Conservation (phyloP, 2,888 invertebrate species). For the Clanis bilineata region DNA sequence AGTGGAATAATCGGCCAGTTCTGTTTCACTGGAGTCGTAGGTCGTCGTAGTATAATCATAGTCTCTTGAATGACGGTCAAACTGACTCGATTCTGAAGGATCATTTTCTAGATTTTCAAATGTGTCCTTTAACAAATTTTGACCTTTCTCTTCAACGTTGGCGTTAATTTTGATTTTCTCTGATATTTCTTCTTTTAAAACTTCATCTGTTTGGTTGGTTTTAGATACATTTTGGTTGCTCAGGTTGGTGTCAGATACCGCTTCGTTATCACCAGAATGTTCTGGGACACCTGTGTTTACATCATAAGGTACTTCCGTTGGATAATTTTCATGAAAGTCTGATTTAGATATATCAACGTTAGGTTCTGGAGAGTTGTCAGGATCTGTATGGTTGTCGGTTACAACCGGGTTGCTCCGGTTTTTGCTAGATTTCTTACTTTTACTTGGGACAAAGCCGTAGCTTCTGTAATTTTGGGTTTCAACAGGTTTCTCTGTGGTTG, state of each 20-base stretch:
- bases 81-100: neutral
- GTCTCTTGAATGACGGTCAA: slow-evolving; percentile 10
- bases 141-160: neutral
- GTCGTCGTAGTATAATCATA: slow-evolving; percentile 27
- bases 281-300: neutral
- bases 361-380: slow-evolving; percentile 48
- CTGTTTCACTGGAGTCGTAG: slow-evolving; percentile 36
- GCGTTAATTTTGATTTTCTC: neutral
- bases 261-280: neutral
- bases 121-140: neutral
- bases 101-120: slow-evolving; percentile 1
- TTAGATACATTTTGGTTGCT: neutral
- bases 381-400: slow-evolving; percentile 28
- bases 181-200: neutral
- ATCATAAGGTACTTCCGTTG: neutral
- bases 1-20: slow-evolving; percentile 30
- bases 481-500: slow-evolving; percentile 29
- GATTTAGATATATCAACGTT: slow-evolving; percentile 28
- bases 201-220: neutral
- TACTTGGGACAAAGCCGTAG: neutral
- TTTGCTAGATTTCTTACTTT: neutral
- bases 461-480: slow-evolving; percentile 16
- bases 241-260: neutral
- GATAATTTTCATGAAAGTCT: neutral
- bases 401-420: neutral